Conservation (phyloP, 2,888 invertebrate genomes). For the Synergus gifuensis region DNA sequence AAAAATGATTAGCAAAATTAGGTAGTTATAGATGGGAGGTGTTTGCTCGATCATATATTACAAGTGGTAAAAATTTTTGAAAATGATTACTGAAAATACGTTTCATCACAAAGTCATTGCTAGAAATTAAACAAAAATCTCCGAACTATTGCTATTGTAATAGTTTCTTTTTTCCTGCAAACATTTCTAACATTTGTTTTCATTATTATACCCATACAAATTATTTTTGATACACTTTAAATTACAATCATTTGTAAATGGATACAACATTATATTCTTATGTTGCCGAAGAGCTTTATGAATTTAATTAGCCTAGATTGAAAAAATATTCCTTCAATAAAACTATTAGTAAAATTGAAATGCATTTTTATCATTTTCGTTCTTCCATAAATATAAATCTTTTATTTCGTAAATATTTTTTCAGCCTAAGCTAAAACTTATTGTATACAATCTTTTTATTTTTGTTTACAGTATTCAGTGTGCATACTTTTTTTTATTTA, state of each 20-base stretch:
- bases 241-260: too few relatives aligned
- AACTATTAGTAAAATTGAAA: background rate
- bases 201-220: too few relatives aligned
- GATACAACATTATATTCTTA: too few relatives aligned
- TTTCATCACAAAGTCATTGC: background rate
- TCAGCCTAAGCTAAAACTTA: background rate
- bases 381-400: background rate
- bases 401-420: background rate
- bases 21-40: background rate
- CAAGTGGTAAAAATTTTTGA: background rate
- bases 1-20: background rate
- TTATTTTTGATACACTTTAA: too few relatives aligned
- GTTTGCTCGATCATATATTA: background rate
- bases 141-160: too few relatives aligned
- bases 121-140: background rate
- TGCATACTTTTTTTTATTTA: background rate
- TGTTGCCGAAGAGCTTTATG: background rate
- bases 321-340: background rate
- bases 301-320: background rate
- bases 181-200: background rate
- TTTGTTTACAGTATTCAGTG: background rate
- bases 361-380: background rate
- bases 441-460: background rate
- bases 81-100: background rate
- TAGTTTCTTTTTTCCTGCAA: background rate